Conservation (phyloP, 1,140 invertebrate species). For the Psix sp. region DNA sequence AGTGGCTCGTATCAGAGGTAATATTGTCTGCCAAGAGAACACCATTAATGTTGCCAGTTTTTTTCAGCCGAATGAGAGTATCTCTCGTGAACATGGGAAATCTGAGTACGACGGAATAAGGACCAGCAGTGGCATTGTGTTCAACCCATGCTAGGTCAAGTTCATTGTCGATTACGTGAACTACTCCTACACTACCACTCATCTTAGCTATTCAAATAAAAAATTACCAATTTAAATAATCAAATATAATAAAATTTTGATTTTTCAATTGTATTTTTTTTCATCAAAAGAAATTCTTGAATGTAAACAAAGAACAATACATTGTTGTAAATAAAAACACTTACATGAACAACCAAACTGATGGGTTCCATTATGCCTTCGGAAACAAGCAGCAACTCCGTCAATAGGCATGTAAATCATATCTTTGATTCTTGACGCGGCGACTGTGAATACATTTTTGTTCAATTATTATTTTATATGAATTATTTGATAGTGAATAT, state of each 20-base stretch:
- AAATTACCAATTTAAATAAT: not conserved
- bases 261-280: not conserved
- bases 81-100: conserved; percentile 80
- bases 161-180: conserved; percentile 83
- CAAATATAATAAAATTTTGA: not conserved
- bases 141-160: conserved; percentile 86
- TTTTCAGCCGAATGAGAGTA: conserved; percentile 75
- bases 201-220: conserved; percentile 76
- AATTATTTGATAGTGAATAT: conserved; percentile 2
- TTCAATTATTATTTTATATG: not conserved
- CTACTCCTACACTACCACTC: conserved; percentile 88
- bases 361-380: conserved; percentile 93
- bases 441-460: conserved; percentile 49
- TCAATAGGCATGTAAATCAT: conserved; percentile 89
- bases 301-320: not conserved
- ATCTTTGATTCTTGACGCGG: conserved; percentile 81
- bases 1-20: conserved; percentile 66
- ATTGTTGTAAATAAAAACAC: conserved; percentile 65
- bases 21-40: conserved; percentile 77
- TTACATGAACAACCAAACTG: conserved; percentile 94
- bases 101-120: conserved; percentile 84
- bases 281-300: not conserved
- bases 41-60: conserved; percentile 80
- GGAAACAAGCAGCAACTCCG: conserved; percentile 87
- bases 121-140: conserved; percentile 81